Base-by-base conservation (phyloP, 1,140 invertebrate genomes). In the Aphis gossypii region DNA sequence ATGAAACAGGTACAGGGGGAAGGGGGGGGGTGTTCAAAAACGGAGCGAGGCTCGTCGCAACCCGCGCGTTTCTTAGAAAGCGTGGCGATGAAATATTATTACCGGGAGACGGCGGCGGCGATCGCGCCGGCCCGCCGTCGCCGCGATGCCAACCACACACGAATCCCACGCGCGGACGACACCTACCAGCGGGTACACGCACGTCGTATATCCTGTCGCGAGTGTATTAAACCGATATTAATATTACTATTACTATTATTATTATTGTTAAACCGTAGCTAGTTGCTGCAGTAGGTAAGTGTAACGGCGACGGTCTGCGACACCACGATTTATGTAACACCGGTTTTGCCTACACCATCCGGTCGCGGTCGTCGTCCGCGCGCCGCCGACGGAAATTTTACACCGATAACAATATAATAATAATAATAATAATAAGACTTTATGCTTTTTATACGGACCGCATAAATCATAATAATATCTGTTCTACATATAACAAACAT, bases 281-380 rank as follows among this genome's bases (percentile, higher is more conserved):
- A 46, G 41, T 7, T 60, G 30, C 30, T 23, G 30, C 60, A 83
- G 76, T 83, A 84, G 83, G 83, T 84, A 84, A 84, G 38, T 84
- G 23, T 90, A 90, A 90, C 89, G 87, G 38, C 7, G 44, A 51
- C 87, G 76, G 76, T 44, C 30, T 76, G 60, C 60, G 60, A 76
- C 30, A 46, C 44, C 86, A 48, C 30, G 86, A 46, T 87, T 87
- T 48, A 35, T n/a, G 44, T n/a, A 48, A 60, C 91, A 92, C 91
- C 76, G 76, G 91, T 92, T 92, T 92, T 38, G 91, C 91, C 91
- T 92, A 92, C 91, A 83, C 91, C 91, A 83, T 83, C 68, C 91
- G 91, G 68, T 83, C n/a, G 60, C 38, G 35, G 38, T 41, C 23
- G 83, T 38, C 38, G 38, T 84, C 56, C 56, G 60, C 38, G 9